Conservation (phyloP, 2,888 invertebrate genomes). For the Stomorhina lunata region DNA sequence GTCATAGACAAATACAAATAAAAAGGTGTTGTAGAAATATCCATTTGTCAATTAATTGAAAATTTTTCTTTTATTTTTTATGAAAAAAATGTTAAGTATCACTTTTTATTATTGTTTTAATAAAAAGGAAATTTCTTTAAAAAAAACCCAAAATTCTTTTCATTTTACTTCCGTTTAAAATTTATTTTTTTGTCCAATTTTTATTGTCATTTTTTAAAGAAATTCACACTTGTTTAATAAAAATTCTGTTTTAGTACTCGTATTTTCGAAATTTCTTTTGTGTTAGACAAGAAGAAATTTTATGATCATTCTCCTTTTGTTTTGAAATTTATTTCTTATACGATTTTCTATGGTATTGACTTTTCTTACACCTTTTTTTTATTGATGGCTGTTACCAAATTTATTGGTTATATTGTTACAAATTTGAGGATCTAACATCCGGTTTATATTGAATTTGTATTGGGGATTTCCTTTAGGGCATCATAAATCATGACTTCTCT, state of each 20-base stretch:
- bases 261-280: neutral
- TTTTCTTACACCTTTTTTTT: constrained; percentile 46
- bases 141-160: neutral
- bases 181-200: no score
- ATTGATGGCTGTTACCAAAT: constrained; percentile 27
- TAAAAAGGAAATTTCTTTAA: neutral
- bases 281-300: no score
- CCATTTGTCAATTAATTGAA: constrained; percentile 37
- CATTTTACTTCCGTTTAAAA: constrained; percentile 37
- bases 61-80: neutral
- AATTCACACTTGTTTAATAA: constrained; percentile 35
- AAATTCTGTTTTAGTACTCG: neutral
- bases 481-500: constrained; percentile 47
- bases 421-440: constrained; percentile 61
- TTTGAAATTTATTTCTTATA: neutral
- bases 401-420: constrained; percentile 21
- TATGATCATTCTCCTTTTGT: neutral
- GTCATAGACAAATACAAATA: neutral
- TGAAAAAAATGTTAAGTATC: no score
- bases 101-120: constrained; percentile 7
- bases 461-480: constrained; percentile 34
- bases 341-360: constrained; percentile 35
- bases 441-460: constrained; percentile 57
- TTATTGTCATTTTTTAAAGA: neutral
- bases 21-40: constrained; percentile 33